phyloP scores from a whole-genome alignment of 2,113 vertebrate species.

The Ageneiosus marmoratus region DNA sequence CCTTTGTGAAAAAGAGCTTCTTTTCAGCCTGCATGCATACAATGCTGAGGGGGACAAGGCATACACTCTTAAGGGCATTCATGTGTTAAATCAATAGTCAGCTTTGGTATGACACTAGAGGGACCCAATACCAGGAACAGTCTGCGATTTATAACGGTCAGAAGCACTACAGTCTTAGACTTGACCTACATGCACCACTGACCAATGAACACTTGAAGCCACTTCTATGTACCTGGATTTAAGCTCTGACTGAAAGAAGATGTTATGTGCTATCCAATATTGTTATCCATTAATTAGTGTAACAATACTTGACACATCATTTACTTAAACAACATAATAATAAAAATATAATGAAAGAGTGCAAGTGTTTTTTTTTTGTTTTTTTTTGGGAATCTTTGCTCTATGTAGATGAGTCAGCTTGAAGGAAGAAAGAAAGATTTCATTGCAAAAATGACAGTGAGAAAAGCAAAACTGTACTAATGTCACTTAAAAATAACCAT shows the following conservation, averaged over 20 bases:
- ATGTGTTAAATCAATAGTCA: slow-evolving; percentile 49
- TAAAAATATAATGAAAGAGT: neutral
- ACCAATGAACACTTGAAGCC: neutral
- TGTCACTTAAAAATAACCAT: neutral
- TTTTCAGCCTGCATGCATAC: neutral
- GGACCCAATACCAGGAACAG: slow-evolving; percentile 31
- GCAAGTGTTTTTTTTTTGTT: neutral
- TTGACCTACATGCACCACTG: slow-evolving; percentile 39
- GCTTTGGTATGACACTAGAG: slow-evolving; percentile 28
- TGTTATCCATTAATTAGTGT: no score
- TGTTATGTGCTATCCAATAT: neutral
- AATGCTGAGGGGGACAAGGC: slow-evolving; percentile 23
- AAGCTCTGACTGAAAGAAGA: slow-evolving; percentile 5
- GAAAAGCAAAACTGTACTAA: neutral
- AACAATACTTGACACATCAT: neutral
- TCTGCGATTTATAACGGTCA: slow-evolving; percentile 50
- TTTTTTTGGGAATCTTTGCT: no score
- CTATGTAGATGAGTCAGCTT: neutral
- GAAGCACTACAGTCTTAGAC: slow-evolving; percentile 41
- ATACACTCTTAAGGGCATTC: slow-evolving; percentile 45
- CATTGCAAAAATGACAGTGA: neutral
- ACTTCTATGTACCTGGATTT: slow-evolving; percentile 20
- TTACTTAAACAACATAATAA: neutral
- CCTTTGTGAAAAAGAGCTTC: neutral
- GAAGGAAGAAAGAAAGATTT: neutral